Conservation (phyloP, 1,140 invertebrate species). For the Drosophila novamexicana region DNA sequence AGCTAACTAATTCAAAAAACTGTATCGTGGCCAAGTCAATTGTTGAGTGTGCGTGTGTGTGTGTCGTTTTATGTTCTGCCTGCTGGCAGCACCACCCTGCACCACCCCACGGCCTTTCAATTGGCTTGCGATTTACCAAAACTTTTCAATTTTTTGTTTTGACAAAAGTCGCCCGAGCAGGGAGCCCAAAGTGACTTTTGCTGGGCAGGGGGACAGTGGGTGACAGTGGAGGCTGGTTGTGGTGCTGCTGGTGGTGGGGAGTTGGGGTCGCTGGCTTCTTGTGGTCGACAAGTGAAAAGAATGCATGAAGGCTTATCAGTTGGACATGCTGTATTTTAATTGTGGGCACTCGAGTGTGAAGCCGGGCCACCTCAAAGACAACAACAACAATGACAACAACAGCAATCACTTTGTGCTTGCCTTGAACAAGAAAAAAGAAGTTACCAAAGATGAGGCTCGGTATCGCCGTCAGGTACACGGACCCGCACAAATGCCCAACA, state of each 20-base stretch:
- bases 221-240: neutral
- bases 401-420: slow-evolving; percentile 26
- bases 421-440: slow-evolving; percentile 13
- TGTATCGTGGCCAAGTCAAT: slow-evolving; percentile 43
- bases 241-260: neutral
- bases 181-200: slow-evolving; percentile 10
- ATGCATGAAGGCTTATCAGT: slow-evolving; percentile 81
- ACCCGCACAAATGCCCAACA: slow-evolving; percentile 47
- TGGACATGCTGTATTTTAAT: slow-evolving; percentile 81
- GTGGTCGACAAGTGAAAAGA: slow-evolving; percentile 58
- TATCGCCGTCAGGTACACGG: slow-evolving; percentile 30
- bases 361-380: slow-evolving; percentile 29
- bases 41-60: slow-evolving; percentile 39
- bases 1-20: slow-evolving; percentile 38
- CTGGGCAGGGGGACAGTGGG: neutral
- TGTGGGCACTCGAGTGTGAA: slow-evolving; percentile 79
- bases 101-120: slow-evolving; percentile 52
- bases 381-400: slow-evolving; percentile 13
- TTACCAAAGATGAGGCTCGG: slow-evolving; percentile 25
- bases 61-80: slow-evolving; percentile 18
- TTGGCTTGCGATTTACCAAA: slow-evolving; percentile 68
- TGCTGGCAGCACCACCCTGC: slow-evolving; percentile 4
- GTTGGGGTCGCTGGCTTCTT: neutral
- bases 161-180: slow-evolving; percentile 17
- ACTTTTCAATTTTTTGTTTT: slow-evolving; percentile 74